Conservation (phyloP, 2,113 vertebrate species). For the Rhynchomys soricoides region DNA sequence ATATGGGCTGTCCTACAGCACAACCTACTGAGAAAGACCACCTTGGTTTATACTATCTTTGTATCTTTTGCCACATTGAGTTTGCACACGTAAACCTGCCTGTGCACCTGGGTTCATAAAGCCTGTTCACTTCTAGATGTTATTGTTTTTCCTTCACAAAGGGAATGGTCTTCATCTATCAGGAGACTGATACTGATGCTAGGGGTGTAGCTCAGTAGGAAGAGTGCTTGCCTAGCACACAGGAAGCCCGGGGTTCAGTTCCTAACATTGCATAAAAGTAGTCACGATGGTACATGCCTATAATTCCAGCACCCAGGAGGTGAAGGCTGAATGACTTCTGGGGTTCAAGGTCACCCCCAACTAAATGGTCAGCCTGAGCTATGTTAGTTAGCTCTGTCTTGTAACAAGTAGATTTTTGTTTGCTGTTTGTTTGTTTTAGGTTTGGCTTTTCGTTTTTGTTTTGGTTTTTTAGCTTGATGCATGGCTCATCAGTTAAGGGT, state of each 20-base stretch:
- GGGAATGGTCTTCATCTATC: neutral
- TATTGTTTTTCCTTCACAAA: neutral
- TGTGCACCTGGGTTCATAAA: neutral
- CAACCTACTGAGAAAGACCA: fast-evolving
- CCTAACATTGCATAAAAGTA: too few relatives aligned
- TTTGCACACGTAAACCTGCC: neutral
- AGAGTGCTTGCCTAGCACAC: neutral
- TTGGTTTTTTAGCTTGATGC: neutral
- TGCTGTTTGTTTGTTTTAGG: too few relatives aligned
- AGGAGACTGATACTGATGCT: neutral
- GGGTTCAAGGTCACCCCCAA: neutral
- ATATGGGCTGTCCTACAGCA: neutral
- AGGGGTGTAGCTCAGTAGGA: neutral
- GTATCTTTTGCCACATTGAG: neutral
- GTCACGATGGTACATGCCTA: neutral
- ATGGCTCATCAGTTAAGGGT: neutral
- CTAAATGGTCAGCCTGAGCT: neutral
- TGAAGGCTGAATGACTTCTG: neutral
- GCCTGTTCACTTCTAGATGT: neutral
- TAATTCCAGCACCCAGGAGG: neutral
- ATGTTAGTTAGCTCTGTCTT: neutral
- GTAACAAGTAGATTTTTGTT: neutral
- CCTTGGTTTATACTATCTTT: neutral
- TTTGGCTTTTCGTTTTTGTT: too few relatives aligned
- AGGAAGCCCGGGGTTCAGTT: neutral